A percentile compares a stretch with the other conserved stretches of the same genome.
Conservation (phyloP, 2,888 invertebrate genomes). For the Magallana nippona region DNA sequence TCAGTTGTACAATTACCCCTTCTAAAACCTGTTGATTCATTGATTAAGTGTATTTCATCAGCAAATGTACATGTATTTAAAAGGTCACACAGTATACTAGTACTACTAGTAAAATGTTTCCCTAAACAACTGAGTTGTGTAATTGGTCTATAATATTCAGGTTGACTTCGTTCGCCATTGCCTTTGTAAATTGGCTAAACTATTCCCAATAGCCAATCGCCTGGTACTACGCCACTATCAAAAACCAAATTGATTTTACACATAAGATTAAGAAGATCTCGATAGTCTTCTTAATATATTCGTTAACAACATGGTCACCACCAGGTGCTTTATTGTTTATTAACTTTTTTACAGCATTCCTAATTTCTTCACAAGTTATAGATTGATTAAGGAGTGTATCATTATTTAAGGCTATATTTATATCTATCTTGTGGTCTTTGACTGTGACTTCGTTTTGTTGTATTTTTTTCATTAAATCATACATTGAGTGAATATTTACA, state of each 20-base stretch:
- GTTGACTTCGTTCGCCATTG: neutral
- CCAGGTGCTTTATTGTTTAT: slow-evolving; percentile 3
- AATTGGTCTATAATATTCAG: neutral
- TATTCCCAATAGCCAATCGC: neutral
- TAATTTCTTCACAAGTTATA: neutral
- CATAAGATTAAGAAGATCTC: neutral
- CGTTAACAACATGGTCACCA: neutral
- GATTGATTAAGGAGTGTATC: neutral
- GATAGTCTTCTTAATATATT: neutral
- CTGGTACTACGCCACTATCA: slow-evolving; percentile 2
- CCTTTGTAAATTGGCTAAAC: neutral
- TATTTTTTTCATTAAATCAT: neutral
- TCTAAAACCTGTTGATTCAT: neutral
- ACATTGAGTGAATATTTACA: neutral
- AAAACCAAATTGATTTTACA: neutral
- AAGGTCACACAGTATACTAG: neutral
- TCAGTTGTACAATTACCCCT: neutral
- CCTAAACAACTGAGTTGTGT: too few relatives aligned
- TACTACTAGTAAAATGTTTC: too few relatives aligned
- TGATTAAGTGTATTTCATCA: neutral
- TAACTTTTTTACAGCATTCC: neutral
- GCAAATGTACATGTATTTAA: neutral
- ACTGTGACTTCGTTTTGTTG: neutral
- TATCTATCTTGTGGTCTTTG: neutral
- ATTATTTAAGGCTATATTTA: neutral